phyloP scores from a whole-genome alignment of 2,797 vertebrate genomes.

The Periophthalmus magnuspinnatus region DNA sequence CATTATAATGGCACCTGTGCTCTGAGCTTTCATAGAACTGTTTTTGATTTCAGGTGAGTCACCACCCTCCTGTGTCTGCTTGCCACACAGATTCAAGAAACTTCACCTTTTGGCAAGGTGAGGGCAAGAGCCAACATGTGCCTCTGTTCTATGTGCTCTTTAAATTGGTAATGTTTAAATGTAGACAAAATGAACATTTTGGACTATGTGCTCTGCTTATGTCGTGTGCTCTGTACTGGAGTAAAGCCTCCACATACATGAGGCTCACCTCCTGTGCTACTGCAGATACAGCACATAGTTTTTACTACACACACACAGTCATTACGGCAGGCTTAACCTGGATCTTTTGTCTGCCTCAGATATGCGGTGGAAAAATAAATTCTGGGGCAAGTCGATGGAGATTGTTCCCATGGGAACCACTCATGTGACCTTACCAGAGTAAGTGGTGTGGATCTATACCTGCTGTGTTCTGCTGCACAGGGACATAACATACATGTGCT shows the following conservation, averaged over 20 bases:
- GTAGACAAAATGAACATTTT: too few species aligned
- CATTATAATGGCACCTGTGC: too few species aligned
- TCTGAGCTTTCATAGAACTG: not conserved
- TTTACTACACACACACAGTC: not conserved
- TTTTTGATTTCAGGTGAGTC: conserved; percentile 84
- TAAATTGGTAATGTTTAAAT: too few species aligned
- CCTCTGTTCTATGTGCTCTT: not conserved
- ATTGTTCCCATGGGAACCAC: conserved; percentile 95
- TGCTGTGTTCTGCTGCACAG: not conserved
- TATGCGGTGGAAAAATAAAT: conserved; percentile 98
- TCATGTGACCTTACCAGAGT: conserved; percentile 89
- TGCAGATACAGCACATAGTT: too few species aligned
- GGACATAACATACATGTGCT: not conserved
- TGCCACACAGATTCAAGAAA: conserved; percentile 92
- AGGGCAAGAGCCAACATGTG: conserved; percentile 51
- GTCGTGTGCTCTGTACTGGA: not conserved
- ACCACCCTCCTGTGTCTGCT: conserved; percentile 95
- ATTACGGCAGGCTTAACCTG: not conserved
- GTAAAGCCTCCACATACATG: not conserved
- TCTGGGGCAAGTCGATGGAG: conserved; percentile 99
- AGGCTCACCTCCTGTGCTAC: not conserved
- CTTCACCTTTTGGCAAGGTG: conserved; percentile 96
- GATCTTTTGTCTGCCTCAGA: conserved; percentile 75
- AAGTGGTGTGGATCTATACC: conserved; percentile 58
- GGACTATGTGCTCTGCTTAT: too few species aligned